Conservation (phyloP, 2,797 vertebrate species). For the Pantherophis alleghaniensis region DNA sequence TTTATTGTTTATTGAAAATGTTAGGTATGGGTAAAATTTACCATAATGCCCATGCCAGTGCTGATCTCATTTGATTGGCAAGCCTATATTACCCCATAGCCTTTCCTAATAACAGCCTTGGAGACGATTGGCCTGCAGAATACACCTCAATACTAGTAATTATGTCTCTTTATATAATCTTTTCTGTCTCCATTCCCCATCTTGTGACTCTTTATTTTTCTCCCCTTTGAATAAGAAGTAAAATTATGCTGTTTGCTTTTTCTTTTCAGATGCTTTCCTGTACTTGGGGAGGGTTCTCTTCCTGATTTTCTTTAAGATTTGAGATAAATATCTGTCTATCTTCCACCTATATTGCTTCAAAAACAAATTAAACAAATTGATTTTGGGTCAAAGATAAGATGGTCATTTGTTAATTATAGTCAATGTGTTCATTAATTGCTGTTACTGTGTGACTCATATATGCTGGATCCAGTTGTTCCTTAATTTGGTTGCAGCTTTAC, state of each 20-base stretch:
- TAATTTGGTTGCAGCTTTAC: neutral
- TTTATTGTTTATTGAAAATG: neutral
- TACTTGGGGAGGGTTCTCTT: neutral
- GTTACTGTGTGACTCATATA: neutral
- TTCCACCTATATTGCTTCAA: neutral
- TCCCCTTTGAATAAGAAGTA: neutral
- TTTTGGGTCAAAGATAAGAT: neutral
- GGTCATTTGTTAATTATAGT: constrained; percentile 15
- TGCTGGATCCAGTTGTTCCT: neutral
- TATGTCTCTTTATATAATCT: neutral
- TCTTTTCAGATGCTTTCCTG: neutral
- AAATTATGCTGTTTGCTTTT: neutral
- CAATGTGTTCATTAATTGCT: neutral
- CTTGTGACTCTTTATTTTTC: neutral
- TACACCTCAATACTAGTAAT: neutral
- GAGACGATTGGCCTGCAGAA: neutral
- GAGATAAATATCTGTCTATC: neutral
- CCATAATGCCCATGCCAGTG: too few relatives aligned
- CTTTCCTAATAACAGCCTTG: neutral
- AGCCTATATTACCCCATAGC: neutral
- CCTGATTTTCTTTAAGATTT: neutral
- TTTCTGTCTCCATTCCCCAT: neutral
- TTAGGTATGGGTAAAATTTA: neutral
- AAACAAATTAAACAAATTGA: neutral
- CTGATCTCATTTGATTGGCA: neutral